Evolutionary conservation across 2,113 vertebrate genomes (phyloP), one percentile per base, ranked within the genome.

Genomic region (Nematolebias whitei): DNA sequence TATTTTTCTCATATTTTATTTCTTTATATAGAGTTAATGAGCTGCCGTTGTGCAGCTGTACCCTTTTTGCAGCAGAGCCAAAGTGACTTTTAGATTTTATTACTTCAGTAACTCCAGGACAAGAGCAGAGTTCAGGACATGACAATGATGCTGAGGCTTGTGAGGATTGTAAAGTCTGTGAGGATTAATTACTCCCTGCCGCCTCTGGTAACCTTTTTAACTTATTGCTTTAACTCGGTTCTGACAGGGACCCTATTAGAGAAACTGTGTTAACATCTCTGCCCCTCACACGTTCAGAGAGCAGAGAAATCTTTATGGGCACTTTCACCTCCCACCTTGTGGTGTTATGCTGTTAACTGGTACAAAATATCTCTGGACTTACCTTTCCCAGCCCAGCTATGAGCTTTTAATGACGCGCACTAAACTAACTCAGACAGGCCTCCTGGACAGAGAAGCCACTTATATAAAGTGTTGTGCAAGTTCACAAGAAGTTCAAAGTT

Each of bases 141-240:
- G 38, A 35, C 63, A 59, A 69, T 18, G 44, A 71, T 68, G 69
- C 55, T 54, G 54, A 19, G 64, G 24, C 66, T 71, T 71, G 71
- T 76, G 74, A 72, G 64, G 74, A 61, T 49, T 80, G 71, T 83
- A 78, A 74, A 56, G 80, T 52, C 80, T 83, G 59, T 22, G 64
- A 77, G 76, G 85, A 88, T 86, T 87, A 88, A 85, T 86, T 83
- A 75, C 75, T 81, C 52, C 50, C 50, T 68, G 60, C 70, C 71
- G 72, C 62, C 58, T 44, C 4, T 49, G 55, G 68, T 85, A 85
- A 86, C 84, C 83, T 86, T 88, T 38, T 86, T 85, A 86, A 87
- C 76, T 78, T 76, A 59, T 57, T 14, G 14, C 71, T 80, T 51
- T 67, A 39, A 74, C 74, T 74, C 4, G 7, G 45, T 68, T 86